Evolutionary conservation across 1,140 invertebrate species (phyloP).

Genomic region (Anastatus disparis): DNA sequence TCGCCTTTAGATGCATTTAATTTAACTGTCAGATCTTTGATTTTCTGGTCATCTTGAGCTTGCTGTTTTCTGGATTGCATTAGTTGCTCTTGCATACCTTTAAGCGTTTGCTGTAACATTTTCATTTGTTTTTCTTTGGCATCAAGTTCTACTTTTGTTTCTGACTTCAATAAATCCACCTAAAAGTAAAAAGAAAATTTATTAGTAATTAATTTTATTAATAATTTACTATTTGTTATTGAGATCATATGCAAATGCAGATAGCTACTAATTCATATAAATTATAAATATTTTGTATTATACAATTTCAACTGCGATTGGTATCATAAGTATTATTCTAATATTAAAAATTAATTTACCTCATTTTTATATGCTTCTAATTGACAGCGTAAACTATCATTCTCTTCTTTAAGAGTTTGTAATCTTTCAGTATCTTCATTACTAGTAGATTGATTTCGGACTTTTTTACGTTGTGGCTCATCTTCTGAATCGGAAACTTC

Average conservation of each 20-base stretch:
- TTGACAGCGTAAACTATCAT: slow-evolving; percentile 90
- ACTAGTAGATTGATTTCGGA: slow-evolving; percentile 55
- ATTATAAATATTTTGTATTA: background rate
- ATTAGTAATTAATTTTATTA: slow-evolving; percentile 1
- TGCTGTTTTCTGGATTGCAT: slow-evolving; percentile 74
- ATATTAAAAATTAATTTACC: slow-evolving; percentile 58
- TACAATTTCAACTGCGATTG: background rate
- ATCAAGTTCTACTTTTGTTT: slow-evolving; percentile 75
- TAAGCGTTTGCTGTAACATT: slow-evolving; percentile 79
- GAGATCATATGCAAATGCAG: too few relatives aligned
- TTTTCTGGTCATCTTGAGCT: slow-evolving; percentile 71
- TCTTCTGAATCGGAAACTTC: slow-evolving; percentile 82
- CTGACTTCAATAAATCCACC: slow-evolving; percentile 74
- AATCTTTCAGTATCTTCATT: slow-evolving; percentile 58
- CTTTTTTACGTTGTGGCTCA: slow-evolving; percentile 68
- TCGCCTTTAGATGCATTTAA: slow-evolving; percentile 62
- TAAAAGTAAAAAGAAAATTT: slow-evolving; percentile 44
- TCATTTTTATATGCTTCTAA: slow-evolving; percentile 95
- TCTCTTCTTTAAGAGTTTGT: slow-evolving; percentile 78
- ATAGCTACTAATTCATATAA: too few relatives aligned
- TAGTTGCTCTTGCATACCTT: slow-evolving; percentile 83
- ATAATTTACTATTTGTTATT: background rate
- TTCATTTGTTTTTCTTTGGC: slow-evolving; percentile 79
- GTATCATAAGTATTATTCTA: background rate
- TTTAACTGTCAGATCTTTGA: slow-evolving; percentile 70